phyloP scores from a whole-genome alignment of 2,888 invertebrate genomes.

The Plagodis pulveraria region DNA sequence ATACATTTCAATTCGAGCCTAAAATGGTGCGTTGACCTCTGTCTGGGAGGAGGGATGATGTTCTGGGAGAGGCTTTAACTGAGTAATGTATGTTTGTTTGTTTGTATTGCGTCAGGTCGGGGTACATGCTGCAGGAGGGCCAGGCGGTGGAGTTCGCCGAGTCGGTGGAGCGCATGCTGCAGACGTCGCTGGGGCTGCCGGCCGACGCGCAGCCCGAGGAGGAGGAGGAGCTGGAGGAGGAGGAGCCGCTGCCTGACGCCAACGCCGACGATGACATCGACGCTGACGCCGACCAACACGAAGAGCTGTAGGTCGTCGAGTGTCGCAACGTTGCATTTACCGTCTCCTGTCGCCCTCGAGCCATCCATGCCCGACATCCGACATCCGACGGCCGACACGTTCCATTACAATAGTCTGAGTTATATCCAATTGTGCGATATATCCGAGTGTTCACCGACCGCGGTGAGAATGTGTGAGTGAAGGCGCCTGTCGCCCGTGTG shows the following conservation, averaged over 20 bases:
- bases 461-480: background rate
- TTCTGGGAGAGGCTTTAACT: too few species aligned
- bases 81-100: too few species aligned
- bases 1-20: too few species aligned
- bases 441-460: background rate
- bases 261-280: conserved; percentile 36
- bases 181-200: conserved; percentile 90
- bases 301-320: conserved; percentile 60
- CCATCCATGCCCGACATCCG: too few species aligned
- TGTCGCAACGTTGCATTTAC: background rate
- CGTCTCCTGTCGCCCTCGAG: background rate
- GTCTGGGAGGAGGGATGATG: too few species aligned
- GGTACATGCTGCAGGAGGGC: conserved; percentile 91
- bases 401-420: background rate
- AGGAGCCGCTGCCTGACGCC: conserved; percentile 25
- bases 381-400: background rate
- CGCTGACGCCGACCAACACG: conserved; percentile 51
- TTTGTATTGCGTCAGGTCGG: conserved; percentile 82
- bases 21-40: too few species aligned
- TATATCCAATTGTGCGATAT: background rate
- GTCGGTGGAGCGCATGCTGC: conserved; percentile 95
- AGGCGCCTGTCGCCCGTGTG: background rate
- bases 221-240: conserved; percentile 43
- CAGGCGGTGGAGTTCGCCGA: conserved; percentile 92
- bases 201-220: conserved; percentile 82